A percentile compares a stretch with the other conserved stretches of the same genome.
Conservation (phyloP, 64 coral and sea anemone genomes). For the Platygyra sinensis region DNA sequence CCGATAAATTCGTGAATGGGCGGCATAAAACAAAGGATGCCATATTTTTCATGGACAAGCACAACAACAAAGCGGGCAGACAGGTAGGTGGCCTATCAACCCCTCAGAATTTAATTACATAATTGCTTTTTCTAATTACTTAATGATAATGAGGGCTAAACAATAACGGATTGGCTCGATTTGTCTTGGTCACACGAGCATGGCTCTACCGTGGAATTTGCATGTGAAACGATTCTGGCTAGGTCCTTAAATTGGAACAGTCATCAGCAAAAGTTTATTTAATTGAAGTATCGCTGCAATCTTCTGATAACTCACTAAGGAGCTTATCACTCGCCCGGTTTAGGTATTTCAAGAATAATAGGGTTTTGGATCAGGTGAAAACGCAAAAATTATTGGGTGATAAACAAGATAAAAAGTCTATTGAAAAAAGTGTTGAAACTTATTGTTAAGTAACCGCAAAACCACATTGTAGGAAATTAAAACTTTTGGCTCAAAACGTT, state of each 20-base stretch:
- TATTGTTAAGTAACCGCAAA: conserved; percentile 19
- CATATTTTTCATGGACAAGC: conserved; percentile 63
- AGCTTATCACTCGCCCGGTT: not conserved
- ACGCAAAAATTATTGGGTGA: not conserved
- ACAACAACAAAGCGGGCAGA: conserved; percentile 82
- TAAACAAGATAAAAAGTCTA: not conserved
- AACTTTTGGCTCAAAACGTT: not conserved
- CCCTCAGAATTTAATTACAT: conserved; percentile 46
- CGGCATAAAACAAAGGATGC: conserved; percentile 31
- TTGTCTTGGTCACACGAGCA: conserved; percentile 34
- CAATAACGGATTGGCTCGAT: conserved; percentile 44
- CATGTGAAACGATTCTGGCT: not conserved
- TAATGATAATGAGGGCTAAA: conserved; percentile 61
- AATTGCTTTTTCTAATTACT: conserved; percentile 78
- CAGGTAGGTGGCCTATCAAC: conserved; percentile 52
- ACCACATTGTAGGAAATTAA: conserved; percentile 24
- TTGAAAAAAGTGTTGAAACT: not conserved
- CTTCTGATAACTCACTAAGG: too few species aligned
- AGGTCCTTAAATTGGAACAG: too few species aligned
- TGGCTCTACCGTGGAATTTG: not conserved
- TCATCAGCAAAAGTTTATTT: too few species aligned
- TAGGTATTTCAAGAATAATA: not conserved
- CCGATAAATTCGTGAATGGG: conserved; percentile 66
- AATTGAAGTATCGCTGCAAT: too few species aligned
- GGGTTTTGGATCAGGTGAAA: not conserved